Percentiles rank a stretch among this genome's conserved stretches.
These are phyloP conservation scores for Athene cunicularia DNA, from an alignment of 2,113 vertebrate species.

Conservation along the genomic window DNA sequence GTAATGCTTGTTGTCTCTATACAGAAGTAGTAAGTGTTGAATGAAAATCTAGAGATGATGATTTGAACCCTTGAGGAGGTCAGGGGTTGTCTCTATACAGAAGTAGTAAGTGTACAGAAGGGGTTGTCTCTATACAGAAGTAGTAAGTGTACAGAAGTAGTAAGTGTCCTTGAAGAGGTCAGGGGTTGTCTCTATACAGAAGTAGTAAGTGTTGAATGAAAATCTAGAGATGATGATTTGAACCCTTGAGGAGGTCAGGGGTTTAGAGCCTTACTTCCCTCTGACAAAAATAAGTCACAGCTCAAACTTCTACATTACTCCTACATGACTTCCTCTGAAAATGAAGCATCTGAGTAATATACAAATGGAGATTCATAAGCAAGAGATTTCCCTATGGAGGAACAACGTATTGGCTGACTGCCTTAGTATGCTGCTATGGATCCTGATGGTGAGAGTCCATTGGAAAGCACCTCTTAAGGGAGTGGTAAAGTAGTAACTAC, in stretches of 20 bases:
- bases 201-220: not conserved
- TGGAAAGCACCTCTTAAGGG: not conserved
- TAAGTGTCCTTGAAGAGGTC: too few species aligned
- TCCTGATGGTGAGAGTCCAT: not conserved
- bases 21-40: not conserved
- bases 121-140: too few species aligned
- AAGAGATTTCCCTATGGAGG: not conserved
- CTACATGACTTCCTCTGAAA: not conserved
- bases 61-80: not conserved
- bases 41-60: not conserved
- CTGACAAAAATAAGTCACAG: not conserved
- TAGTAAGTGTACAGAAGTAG: too few species aligned
- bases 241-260: not conserved
- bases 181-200: not conserved
- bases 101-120: too few species aligned
- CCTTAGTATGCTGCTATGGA: not conserved
- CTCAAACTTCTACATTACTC: not conserved
- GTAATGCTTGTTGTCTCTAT: not conserved
- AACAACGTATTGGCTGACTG: not conserved
- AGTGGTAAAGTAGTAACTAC: not conserved
- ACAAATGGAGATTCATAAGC: not conserved
- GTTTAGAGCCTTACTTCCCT: not conserved
- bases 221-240: not conserved
- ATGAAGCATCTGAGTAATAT: not conserved
- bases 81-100: not conserved